Percentiles rank a stretch among this genome's conserved stretches.
Conservation (phyloP, 1,140 invertebrate genomes). For the Leptopilina clavipes region DNA sequence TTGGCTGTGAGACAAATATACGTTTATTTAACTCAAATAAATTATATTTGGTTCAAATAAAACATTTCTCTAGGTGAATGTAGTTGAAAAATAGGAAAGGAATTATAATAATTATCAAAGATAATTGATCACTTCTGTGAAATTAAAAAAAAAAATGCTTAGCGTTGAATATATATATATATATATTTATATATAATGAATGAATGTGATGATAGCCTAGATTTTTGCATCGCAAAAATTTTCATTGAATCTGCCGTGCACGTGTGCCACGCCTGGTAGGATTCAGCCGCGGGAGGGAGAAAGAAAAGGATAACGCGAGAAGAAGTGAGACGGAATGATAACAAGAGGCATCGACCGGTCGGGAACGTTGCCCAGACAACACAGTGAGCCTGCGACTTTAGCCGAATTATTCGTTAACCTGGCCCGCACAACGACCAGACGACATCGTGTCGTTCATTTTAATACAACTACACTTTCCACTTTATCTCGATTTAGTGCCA, state of each 20-base stretch:
- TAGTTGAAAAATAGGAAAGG: no score
- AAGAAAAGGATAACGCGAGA: constrained; percentile 8
- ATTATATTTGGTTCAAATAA: no score
- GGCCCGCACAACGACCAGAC: constrained; percentile 38
- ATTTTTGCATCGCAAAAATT: constrained; percentile 8
- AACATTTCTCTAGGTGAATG: no score
- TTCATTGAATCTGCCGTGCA: constrained; percentile 18
- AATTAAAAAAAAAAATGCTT: no score
- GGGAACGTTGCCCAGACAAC: constrained; percentile 55
- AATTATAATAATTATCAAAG: no score
- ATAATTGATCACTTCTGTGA: no score
- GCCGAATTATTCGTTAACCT: constrained; percentile 55
- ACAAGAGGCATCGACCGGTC: constrained; percentile 58
- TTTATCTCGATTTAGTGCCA: constrained; percentile 30
- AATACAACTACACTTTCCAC: neutral
- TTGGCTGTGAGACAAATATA: no score
- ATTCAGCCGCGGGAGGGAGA: constrained; percentile 22
- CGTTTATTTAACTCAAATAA: no score
- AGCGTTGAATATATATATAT: no score
- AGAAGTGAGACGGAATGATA: constrained; percentile 50
- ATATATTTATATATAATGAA: neutral
- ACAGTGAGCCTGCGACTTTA: constrained; percentile 51
- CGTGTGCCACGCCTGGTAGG: constrained; percentile 44
- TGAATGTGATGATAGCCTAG: neutral
- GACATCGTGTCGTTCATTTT: constrained; percentile 19